These are phyloP conservation scores for Monarcha castaneiventris DNA, from an alignment of 2,113 vertebrate genomes.

Conservation along the genomic window DNA sequence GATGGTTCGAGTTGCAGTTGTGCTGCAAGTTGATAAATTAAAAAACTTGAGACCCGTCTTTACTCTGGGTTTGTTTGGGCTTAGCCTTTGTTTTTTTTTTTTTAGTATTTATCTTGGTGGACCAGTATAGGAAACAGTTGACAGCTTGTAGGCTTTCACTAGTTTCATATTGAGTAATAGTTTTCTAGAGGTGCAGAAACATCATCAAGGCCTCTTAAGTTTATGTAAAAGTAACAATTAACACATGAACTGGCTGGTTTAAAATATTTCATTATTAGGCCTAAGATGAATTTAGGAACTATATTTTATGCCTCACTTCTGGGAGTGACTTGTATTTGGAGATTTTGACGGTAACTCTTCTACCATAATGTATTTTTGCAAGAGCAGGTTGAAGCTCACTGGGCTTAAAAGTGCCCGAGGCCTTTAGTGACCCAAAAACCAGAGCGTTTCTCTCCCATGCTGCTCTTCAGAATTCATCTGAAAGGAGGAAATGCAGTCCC, in stretches of 20 bases:
- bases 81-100: neutral
- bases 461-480: neutral
- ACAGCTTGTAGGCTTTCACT: slow-evolving; percentile 20
- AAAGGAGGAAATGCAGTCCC: neutral
- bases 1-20: neutral
- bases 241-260: accelerated
- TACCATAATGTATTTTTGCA: neutral
- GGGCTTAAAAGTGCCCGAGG: neutral
- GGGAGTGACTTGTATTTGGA: neutral
- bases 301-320: neutral
- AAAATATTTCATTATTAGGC: neutral
- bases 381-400: neutral
- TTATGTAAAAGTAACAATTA: neutral
- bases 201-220: neutral
- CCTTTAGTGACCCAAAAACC: neutral
- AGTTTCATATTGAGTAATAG: slow-evolving; percentile 16
- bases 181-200: neutral
- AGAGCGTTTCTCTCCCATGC: neutral
- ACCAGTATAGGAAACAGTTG: neutral
- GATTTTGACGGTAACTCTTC: neutral
- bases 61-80: neutral
- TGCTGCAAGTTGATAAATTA: neutral
- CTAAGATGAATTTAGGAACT: neutral
- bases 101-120: neutral
- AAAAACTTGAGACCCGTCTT: neutral